A percentile compares a stretch with the other conserved stretches of the same genome.
Evolutionary conservation across 2,888 invertebrate genomes (phyloP).

Genomic region (Anticlea derivata): DNA sequence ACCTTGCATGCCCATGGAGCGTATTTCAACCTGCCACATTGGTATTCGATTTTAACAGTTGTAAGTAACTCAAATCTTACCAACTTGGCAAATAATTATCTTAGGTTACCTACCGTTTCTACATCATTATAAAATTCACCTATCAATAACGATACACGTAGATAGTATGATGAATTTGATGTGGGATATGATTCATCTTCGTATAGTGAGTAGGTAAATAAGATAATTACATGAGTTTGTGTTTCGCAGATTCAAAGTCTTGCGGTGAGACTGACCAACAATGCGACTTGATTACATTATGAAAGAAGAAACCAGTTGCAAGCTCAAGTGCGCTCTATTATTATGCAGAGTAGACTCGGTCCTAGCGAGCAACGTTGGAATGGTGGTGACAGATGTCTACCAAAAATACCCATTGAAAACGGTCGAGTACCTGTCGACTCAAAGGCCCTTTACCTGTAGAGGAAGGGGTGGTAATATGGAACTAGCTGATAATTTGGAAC

Average conservation of each 20-base stretch:
- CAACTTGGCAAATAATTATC: too few species aligned
- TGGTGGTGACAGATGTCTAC: slow-evolving; percentile 34
- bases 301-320: slow-evolving; percentile 54
- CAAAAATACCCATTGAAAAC: slow-evolving; percentile 39
- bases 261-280: slow-evolving; percentile 37
- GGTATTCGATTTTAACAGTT: neutral
- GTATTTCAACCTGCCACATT: slow-evolving; percentile 32
- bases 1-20: slow-evolving; percentile 63
- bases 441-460: slow-evolving; percentile 34
- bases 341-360: slow-evolving; percentile 48
- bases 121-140: too few species aligned
- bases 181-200: too few species aligned
- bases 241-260: neutral
- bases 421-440: slow-evolving; percentile 27
- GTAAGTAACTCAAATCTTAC: too few species aligned
- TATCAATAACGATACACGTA: too few species aligned
- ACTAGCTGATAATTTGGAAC: too few species aligned
- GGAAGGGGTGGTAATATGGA: too few species aligned
- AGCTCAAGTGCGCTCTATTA: slow-evolving; percentile 56
- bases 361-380: slow-evolving; percentile 19
- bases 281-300: slow-evolving; percentile 54
- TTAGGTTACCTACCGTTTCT: too few species aligned
- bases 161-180: too few species aligned
- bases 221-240: neutral
- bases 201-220: neutral